These are phyloP conservation scores for Seriola rivoliana DNA, from an alignment of 2,113 vertebrate species.

Conservation along the genomic window DNA sequence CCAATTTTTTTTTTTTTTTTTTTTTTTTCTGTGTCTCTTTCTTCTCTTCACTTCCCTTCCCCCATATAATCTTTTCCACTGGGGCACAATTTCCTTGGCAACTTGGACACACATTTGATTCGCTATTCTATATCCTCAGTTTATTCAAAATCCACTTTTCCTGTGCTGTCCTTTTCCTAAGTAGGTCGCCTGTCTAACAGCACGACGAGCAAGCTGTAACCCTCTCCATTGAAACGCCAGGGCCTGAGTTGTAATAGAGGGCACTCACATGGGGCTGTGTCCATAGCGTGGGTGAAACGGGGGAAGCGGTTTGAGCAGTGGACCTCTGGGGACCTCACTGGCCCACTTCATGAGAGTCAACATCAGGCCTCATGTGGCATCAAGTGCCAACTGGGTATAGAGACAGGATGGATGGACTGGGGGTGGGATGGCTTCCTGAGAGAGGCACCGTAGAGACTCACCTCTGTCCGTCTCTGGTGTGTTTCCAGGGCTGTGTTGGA, in stretches of 20 bases:
- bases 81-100: conserved; percentile 59
- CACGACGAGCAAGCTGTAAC: conserved; percentile 35
- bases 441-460: conserved; percentile 36
- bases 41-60: conserved; percentile 5
- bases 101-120: conserved; percentile 72
- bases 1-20: conserved; percentile 15
- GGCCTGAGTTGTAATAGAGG: conserved; percentile 33
- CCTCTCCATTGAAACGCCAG: conserved; percentile 46
- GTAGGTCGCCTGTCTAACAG: conserved; percentile 68
- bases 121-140: conserved; percentile 53
- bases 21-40: not conserved
- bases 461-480: conserved; percentile 24
- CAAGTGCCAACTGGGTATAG: conserved; percentile 60
- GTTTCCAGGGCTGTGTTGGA: conserved; percentile 33
- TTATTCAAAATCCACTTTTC: conserved; percentile 64
- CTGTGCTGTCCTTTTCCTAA: conserved; percentile 48
- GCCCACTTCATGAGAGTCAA: conserved; percentile 58
- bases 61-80: conserved; percentile 53
- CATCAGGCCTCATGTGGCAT: conserved; percentile 69
- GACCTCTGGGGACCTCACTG: conserved; percentile 57
- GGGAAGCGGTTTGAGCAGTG: conserved; percentile 17
- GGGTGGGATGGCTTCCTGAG: conserved; percentile 7
- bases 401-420: conserved; percentile 29
- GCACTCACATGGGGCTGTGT: conserved; percentile 31
- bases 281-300: conserved; percentile 25